phyloP scores from a whole-genome alignment of 2,888 invertebrate species.

The Ceramica pisi region DNA sequence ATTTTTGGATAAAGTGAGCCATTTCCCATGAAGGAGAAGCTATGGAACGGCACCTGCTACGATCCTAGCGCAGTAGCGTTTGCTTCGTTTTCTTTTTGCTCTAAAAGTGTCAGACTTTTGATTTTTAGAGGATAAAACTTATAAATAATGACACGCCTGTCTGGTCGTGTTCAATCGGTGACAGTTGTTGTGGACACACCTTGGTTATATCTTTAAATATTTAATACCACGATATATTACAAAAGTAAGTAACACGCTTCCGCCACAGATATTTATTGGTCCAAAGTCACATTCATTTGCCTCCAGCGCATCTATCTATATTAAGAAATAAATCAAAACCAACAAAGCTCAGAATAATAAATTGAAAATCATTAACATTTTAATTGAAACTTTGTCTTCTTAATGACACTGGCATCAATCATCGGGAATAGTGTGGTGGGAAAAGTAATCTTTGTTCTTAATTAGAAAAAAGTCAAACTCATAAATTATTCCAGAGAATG shows the following conservation, averaged over 20 bases:
- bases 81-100: too few relatives aligned
- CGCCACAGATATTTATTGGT: slow-evolving; percentile 19
- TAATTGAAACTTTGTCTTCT: slow-evolving; percentile 69
- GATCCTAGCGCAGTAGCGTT: too few relatives aligned
- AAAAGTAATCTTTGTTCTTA: slow-evolving; percentile 41
- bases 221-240: slow-evolving; percentile 6
- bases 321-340: slow-evolving; percentile 72
- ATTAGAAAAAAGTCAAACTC: slow-evolving; percentile 46
- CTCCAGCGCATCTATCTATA: slow-evolving; percentile 57
- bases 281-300: slow-evolving; percentile 31
- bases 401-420: slow-evolving; percentile 62
- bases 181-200: background rate
- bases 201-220: slow-evolving; percentile 6
- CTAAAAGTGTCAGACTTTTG: too few relatives aligned
- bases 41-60: too few relatives aligned
- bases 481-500: slow-evolving; percentile 1
- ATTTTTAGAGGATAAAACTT: background rate
- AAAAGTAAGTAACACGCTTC: background rate
- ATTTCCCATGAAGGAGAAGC: too few relatives aligned
- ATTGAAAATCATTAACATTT: slow-evolving; percentile 69
- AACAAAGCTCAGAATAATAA: slow-evolving; percentile 62
- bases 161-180: background rate
- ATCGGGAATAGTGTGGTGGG: slow-evolving; percentile 20
- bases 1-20: background rate
- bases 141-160: background rate